Evolutionary conservation across 2,888 invertebrate genomes (phyloP).

Genomic region (Eurytoma californica): DNA sequence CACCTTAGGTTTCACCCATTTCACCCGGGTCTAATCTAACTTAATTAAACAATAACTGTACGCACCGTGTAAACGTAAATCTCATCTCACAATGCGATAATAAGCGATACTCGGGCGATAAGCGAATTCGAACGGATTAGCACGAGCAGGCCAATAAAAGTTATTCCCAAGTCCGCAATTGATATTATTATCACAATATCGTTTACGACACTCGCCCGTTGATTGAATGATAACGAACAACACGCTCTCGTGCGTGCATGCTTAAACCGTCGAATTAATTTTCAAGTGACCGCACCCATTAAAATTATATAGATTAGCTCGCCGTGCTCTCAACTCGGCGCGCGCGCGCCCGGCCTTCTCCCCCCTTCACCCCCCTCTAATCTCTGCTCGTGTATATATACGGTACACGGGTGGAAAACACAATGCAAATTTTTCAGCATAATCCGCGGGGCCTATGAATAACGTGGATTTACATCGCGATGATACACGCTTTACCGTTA

Average conservation of each 20-base stretch:
- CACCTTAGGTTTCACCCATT: no score
- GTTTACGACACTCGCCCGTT: no score
- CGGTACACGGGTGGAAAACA: background rate
- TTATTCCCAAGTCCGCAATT: no score
- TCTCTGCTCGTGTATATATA: background rate
- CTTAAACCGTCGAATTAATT: background rate
- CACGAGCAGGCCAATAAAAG: no score
- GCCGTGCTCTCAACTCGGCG: background rate
- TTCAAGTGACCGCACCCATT: slow-evolving; percentile 17
- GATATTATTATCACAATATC: no score
- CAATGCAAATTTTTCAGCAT: slow-evolving; percentile 23
- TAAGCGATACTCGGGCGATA: no score
- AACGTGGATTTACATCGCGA: slow-evolving; percentile 47
- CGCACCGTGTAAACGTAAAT: background rate
- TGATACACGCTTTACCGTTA: slow-evolving; percentile 53
- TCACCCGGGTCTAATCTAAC: no score
- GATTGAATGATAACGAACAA: no score
- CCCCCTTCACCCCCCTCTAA: background rate
- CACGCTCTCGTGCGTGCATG: no score
- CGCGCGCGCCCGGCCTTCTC: background rate
- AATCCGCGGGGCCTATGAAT: slow-evolving; percentile 15
- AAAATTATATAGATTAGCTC: slow-evolving; percentile 37
- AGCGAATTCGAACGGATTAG: no score
- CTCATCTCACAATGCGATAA: no score
- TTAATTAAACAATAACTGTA: background rate